A percentile compares a stretch with the other conserved stretches of the same genome.
Conservation (phyloP, 2,888 invertebrate species). For the Liposcelis brunnea region DNA sequence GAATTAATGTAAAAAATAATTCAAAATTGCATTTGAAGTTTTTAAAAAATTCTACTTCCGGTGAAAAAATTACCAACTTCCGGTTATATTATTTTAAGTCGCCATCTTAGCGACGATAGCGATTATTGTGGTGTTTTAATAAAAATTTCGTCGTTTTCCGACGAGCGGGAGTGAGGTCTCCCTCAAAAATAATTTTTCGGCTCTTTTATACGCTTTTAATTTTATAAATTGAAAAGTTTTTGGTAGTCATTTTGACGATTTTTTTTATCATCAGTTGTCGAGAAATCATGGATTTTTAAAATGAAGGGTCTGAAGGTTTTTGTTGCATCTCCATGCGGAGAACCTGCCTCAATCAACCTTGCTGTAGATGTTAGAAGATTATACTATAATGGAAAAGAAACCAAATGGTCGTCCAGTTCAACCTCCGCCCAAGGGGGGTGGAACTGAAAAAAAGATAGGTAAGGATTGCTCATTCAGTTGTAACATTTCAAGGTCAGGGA, state of each 20-base stretch:
- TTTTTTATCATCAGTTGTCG: not conserved
- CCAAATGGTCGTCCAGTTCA: constrained; percentile 46
- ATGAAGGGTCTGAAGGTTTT: constrained; percentile 54
- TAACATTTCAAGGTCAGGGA: not conserved
- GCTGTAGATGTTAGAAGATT: constrained; percentile 36
- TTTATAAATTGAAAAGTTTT: constrained; percentile 36
- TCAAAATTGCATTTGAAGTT: too few relatives aligned
- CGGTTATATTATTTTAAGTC: constrained; percentile 25
- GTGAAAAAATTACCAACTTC: not conserved
- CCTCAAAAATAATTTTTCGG: constrained; percentile 22
- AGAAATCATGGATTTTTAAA: constrained; percentile 52
- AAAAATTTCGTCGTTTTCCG: constrained; percentile 42
- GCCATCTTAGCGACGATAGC: constrained; percentile 50
- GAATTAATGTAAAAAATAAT: too few relatives aligned
- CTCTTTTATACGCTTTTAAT: constrained; percentile 28
- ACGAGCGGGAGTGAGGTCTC: constrained; percentile 42
- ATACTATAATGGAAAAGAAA: constrained; percentile 57
- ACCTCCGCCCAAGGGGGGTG: constrained; percentile 48
- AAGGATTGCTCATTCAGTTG: constrained; percentile 19
- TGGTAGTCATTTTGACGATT: not conserved
- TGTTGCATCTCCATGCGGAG: constrained; percentile 56
- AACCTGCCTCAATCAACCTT: constrained; percentile 39
- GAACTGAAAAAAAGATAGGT: constrained; percentile 67
- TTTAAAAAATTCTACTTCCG: constrained; percentile 12
- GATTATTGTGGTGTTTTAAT: not conserved